Base-by-base conservation (phyloP, 2,113 vertebrate species). In the Morone chrysops region DNA sequence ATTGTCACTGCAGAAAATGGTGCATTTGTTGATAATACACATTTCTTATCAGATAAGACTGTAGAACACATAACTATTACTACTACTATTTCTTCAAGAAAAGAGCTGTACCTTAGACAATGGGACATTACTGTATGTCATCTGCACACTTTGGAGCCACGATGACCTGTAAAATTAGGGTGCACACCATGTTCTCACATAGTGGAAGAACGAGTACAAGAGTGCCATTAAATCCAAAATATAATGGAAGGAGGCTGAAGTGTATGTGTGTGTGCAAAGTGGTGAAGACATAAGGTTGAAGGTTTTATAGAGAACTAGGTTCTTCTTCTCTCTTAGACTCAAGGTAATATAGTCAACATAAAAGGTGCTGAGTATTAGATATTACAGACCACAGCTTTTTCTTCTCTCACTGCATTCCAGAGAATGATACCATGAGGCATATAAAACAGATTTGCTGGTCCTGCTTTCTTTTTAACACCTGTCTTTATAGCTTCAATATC, bases 401-500 rank as follows among this genome's bases (percentile, higher is more conserved):
- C 68, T 67, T 79, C 73, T 59, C 65, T 67, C 40, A 70, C 69
- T 79, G 70, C 70, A 78, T 92, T 89, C 78, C 61, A 87, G 75
- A 82, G 77, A 87, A 87, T 6, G 69, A 87, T 70, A 75, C 90
- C 87, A 82, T 78, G 45, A 91, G 86, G 79, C 81, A 84, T 81
- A 83, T 81, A 77, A 90, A 90, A 85, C 67, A 87, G 88, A 90
- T 90, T 89, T 87, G 81, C 89, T 69, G 78, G 79, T 66, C 81
- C 75, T 40, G 65, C 84, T 90, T 90, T 87, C 88, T 84, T 88
- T 90, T 90, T 87, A 94, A 91, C 92, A 93, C 88, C 89, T 91
- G 90, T 89, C 92, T 87, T 89, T 90, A 92, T 88, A 72, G 92
- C 89, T 84, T 65, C 85, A 87, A 90, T 92, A 90, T 92, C 87